Evolutionary conservation across 1,140 invertebrate genomes (phyloP), one percentile per base, ranked within the genome.

Genomic region (Stegodyphus mimosarum): DNA sequence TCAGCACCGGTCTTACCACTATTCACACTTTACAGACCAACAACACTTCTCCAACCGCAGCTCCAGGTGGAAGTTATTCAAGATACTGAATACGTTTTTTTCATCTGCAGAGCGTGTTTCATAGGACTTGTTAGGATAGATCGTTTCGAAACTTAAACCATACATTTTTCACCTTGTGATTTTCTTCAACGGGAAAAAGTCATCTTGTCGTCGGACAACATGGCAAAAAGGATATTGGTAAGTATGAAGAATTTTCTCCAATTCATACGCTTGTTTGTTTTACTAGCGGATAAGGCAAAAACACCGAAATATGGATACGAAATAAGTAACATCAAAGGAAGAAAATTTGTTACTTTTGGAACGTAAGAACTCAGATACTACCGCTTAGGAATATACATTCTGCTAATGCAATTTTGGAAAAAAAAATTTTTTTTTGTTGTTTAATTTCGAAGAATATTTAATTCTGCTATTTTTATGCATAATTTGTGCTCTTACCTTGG

Each of bases 1-100:
- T 49, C 53, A 52, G 10, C 72, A 84, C 72, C 81, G 9, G 81
- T 74, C 67, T 48, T 17, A 70, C 81, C 81, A 84, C 72, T 75
- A 76, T 18, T 17, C 53, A 50, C 15, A 13, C 64, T 15, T 67
- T 9, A 7, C 11, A 17, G n/a, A 67, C 9, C 64, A 67, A 67
- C 17, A 9, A 60, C 55, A 60, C 15, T 15, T 15, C 64, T 67
- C 2, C 2, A 7, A 15, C 7, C 15, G 11, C 13, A 7, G 10
- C 17, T 13, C 7, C 64, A 67, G 15, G 15, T 18, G 64, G 7
- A 67, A 1, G 33, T 15, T 1, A n/a, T n/a, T 67, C n/a, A 7
- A n/a, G 64, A 67, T 67, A 67, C 2, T 67, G 9, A 4, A 17
- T 18, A 7, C 11, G 53, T 55, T 17, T 67, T 7, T 7, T n/a